These are phyloP conservation scores for Rhynchotus rufescens DNA, from an alignment of 2,797 vertebrate genomes.

Conservation along the genomic window DNA sequence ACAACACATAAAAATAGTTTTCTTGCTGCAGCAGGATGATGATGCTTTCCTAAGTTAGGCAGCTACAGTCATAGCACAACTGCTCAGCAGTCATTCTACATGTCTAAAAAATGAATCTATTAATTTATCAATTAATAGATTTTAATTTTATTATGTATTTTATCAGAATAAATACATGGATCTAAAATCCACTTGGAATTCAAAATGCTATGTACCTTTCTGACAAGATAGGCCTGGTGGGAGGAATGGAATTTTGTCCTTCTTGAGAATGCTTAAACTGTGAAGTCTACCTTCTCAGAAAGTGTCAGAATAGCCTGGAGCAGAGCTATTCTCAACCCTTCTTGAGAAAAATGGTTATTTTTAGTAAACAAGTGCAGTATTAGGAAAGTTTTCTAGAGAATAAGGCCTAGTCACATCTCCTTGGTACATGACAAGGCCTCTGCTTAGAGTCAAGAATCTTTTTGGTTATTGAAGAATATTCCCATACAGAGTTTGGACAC, in stretches of 20 bases:
- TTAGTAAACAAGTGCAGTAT: background rate
- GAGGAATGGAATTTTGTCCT: background rate
- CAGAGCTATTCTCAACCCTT: background rate
- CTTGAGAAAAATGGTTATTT: background rate
- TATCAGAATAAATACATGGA: background rate
- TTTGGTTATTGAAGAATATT: background rate
- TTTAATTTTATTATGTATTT: no score
- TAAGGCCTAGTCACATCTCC: background rate
- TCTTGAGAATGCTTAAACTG: background rate
- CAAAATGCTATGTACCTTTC: background rate
- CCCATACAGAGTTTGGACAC: background rate
- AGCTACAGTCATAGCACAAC: background rate
- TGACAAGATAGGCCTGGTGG: background rate
- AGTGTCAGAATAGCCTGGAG: background rate
- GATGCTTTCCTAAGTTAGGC: background rate
- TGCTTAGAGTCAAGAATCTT: background rate
- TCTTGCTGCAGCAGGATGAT: background rate
- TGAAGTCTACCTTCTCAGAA: background rate
- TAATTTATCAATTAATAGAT: background rate
- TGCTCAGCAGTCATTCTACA: background rate
- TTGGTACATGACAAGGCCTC: background rate
- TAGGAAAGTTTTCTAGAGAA: background rate
- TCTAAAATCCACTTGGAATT: background rate
- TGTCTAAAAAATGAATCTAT: background rate
- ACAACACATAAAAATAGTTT: background rate